Evolutionary conservation across 2,888 invertebrate genomes (phyloP).

Genomic region (Biston stratarius): DNA sequence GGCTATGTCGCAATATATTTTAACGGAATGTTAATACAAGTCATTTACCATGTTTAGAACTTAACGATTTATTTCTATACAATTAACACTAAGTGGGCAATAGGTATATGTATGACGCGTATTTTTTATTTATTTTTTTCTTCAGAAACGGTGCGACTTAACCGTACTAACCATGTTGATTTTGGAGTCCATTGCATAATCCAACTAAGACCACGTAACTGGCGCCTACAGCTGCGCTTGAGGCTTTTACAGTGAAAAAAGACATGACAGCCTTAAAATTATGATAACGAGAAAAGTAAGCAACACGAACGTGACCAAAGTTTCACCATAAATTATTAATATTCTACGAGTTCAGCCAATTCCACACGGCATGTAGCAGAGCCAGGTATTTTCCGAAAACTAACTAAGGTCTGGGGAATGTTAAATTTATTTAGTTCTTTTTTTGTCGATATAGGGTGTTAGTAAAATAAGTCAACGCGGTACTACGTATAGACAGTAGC

Average conservation of each 20-base stretch:
- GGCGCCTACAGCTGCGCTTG: neutral
- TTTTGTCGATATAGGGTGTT: neutral
- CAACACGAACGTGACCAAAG: conserved; percentile 61
- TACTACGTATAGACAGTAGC: no score
- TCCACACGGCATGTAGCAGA: conserved; percentile 35
- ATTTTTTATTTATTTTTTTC: no score
- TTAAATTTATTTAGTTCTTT: neutral
- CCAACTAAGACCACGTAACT: conserved; percentile 6
- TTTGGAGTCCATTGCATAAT: no score
- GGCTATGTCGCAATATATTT: no score
- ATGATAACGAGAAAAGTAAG: conserved; percentile 71
- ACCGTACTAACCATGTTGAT: no score
- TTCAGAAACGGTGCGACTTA: no score
- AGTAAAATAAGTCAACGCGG: no score
- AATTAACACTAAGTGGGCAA: no score
- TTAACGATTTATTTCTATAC: no score
- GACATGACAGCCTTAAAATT: conserved; percentile 70
- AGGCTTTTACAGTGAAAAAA: conserved; percentile 39
- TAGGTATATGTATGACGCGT: no score
- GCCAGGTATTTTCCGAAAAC: conserved; percentile 19
- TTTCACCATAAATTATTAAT: conserved; percentile 69
- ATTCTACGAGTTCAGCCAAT: conserved; percentile 47
- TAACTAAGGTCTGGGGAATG: conserved; percentile 3
- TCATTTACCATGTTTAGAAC: no score
- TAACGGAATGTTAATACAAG: no score